Base-by-base conservation (phyloP, 1,140 invertebrate species). In the Drosophila dunni region DNA sequence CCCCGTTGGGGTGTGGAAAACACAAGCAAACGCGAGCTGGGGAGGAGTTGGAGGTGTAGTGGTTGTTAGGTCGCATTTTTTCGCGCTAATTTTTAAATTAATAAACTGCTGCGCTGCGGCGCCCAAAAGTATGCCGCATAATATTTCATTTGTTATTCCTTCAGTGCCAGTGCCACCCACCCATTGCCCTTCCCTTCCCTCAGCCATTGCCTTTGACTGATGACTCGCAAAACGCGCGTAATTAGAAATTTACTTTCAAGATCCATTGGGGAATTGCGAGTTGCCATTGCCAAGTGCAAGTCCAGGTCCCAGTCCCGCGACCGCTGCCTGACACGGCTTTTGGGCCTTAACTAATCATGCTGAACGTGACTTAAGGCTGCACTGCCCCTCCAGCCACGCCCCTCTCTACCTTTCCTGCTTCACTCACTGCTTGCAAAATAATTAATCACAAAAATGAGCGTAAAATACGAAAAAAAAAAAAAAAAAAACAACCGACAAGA, bases 201-300 rank as follows among this genome's bases (percentile, higher is more conserved):
- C 48, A 42, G 53, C 70, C 65, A 50, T 66, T 78, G 74, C 78
- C 78, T 88, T 88, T 88, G 84, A 88, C 84, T 89, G 84, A 88
- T 88, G 84, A 88, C 84, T 88, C 74, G 84, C 77, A 88, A 88
- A 88, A 88, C 70, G 84, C 84, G 84, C 84, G 84, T 88, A 88
- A 88, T 88, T 88, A 88, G 84, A 88, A 88, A 88, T 88, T 88
- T 88, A 88, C 84, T 88, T 88, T 88, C 84, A 88, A 88, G 84
- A 89, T 86, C 84, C 84, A 88, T 80, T 89, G 84, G 84, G 84
- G 84, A 88, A 88, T 88, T 89, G 77, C 81, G 79, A 46, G 72
- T 70, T 50, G 15, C 65, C 58, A 50, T 13, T 42, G 33, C 40
- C 34, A n/a, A 33, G 46, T 11, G 33, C 58, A 15, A 24, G 33